These are phyloP conservation scores for Tachysurus fulvidraco DNA, from an alignment of 2,113 vertebrate genomes.

Conservation along the genomic window DNA sequence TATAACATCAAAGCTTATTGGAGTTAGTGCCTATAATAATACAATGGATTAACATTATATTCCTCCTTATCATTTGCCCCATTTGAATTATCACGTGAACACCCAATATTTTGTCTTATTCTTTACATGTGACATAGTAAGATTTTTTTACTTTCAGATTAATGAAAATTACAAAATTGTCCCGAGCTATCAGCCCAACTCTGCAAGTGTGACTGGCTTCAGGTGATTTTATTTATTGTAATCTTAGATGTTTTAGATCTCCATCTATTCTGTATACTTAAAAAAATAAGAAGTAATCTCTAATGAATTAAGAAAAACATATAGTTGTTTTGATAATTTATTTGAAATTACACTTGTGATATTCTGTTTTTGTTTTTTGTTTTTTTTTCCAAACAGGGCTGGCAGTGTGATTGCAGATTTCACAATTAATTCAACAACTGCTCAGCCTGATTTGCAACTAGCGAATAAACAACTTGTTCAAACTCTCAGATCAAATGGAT, in stretches of 20 bases:
- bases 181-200: neutral
- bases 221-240: constrained; percentile 18
- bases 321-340: no score
- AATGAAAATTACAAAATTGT: neutral
- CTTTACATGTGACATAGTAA: neutral
- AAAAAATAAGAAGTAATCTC: no score
- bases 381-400: constrained; percentile 6
- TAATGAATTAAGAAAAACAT: no score
- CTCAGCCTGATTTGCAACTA: neutral
- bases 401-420: constrained; percentile 38
- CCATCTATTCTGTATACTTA: no score
- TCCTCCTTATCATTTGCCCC: no score
- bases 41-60: no score
- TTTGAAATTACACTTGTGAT: neutral
- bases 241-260: neutral
- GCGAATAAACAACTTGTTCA: neutral
- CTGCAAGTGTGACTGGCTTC: constrained; percentile 25
- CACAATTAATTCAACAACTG: neutral
- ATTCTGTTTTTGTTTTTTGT: neutral
- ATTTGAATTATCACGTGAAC: no score
- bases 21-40: no score
- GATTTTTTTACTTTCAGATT: constrained; percentile 14
- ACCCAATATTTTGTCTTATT: no score
- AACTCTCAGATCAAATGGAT: neutral
- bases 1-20: no score